These are phyloP conservation scores for Papilio polytes DNA, from an alignment of 1,140 invertebrate species.

Conservation along the genomic window DNA sequence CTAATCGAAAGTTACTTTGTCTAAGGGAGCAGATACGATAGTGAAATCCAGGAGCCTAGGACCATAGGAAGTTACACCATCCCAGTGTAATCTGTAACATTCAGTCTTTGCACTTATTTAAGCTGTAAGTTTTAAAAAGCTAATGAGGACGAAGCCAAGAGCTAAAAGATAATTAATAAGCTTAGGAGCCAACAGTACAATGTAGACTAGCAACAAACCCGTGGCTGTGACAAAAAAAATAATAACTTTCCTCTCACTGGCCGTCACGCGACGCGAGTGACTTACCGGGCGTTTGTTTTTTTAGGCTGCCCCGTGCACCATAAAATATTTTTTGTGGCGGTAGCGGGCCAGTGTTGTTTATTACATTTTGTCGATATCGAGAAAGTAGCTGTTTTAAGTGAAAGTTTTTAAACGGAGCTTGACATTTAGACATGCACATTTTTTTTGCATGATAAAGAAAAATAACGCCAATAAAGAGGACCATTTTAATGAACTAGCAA, in stretches of 20 bases:
- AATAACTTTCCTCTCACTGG: slow-evolving; percentile 70
- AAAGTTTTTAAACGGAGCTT: neutral
- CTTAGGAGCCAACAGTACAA: slow-evolving; percentile 54
- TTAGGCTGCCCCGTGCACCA: slow-evolving; percentile 79
- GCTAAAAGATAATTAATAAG: slow-evolving; percentile 34
- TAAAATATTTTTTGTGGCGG: slow-evolving; percentile 82
- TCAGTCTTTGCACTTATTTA: too few species aligned
- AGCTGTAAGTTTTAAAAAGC: neutral
- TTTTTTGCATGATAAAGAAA: too few species aligned
- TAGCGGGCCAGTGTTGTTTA: slow-evolving; percentile 57
- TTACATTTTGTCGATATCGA: slow-evolving; percentile 50
- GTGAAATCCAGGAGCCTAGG: too few species aligned
- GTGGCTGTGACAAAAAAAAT: slow-evolving; percentile 76
- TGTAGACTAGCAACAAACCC: slow-evolving; percentile 55
- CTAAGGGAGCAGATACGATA: too few species aligned
- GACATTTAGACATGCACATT: neutral
- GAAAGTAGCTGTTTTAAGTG: slow-evolving; percentile 14
- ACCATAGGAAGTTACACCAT: too few species aligned
- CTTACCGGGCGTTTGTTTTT: slow-evolving; percentile 81
- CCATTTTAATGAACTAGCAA: too few species aligned
- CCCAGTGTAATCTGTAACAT: too few species aligned
- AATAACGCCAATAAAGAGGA: too few species aligned
- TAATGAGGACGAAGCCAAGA: neutral
- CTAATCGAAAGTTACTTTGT: too few species aligned
- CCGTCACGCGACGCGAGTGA: slow-evolving; percentile 75